A percentile compares a stretch with the other conserved stretches of the same genome.
Evolutionary conservation across 1,140 invertebrate genomes (phyloP).

Genomic region (Anastrepha obliqua): DNA sequence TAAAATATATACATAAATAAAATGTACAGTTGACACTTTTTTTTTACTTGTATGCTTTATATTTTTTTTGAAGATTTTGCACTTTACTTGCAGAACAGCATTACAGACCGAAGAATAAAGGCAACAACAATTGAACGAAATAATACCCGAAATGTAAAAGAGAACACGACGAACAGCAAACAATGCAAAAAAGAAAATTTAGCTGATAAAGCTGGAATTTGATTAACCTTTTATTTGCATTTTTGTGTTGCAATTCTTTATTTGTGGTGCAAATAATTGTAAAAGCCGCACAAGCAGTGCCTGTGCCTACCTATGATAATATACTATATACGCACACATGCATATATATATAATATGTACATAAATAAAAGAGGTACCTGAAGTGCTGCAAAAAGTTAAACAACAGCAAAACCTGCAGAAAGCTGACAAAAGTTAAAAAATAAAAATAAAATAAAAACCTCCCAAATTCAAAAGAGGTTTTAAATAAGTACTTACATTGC

Average conservation of each 20-base stretch:
- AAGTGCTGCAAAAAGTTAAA: background rate
- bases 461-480: no score
- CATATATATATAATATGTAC: background rate
- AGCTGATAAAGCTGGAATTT: conserved; percentile 30
- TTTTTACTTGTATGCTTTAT: background rate
- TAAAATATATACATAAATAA: background rate
- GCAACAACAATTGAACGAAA: background rate
- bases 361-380: background rate
- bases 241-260: conserved; percentile 23
- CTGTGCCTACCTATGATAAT: no score
- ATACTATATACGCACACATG: background rate
- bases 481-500: no score
- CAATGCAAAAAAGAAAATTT: background rate
- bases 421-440: background rate
- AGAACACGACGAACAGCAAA: background rate
- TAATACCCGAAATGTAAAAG: conserved; percentile 2
- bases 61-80: conserved; percentile 7
- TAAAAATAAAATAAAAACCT: background rate
- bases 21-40: conserved; percentile 24
- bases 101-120: background rate
- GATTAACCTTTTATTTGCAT: conserved; percentile 36
- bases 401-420: background rate
- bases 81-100: background rate
- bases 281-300: background rate
- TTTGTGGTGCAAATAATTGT: conserved; percentile 17